Conservation (phyloP, 2,888 invertebrate genomes). For the Antheraea yamamai region DNA sequence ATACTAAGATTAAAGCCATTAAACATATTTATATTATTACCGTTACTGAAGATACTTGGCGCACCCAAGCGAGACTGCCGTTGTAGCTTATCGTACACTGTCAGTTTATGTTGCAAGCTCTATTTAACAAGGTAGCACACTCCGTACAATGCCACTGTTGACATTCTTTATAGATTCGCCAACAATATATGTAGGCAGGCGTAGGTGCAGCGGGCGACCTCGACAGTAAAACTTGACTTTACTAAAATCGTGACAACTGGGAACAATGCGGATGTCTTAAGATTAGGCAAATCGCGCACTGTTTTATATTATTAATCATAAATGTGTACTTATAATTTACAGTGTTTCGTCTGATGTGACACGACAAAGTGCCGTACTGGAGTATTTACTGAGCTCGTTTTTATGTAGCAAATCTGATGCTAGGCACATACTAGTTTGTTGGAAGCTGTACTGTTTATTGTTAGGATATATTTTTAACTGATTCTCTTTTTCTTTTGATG, state of each 20-base stretch:
- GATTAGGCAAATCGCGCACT: slow-evolving; percentile 6
- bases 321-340: background rate
- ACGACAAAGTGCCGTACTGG: background rate
- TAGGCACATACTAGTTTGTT: background rate
- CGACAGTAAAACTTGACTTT: slow-evolving; percentile 34
- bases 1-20: background rate
- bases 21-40: background rate
- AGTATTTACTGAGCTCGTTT: background rate
- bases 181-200: slow-evolving; percentile 1
- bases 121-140: background rate
- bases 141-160: background rate
- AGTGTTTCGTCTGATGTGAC: background rate
- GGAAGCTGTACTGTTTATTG: background rate
- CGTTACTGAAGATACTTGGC: background rate
- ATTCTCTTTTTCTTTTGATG: too few relatives aligned
- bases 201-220: slow-evolving; percentile 26
- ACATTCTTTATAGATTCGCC: background rate
- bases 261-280: slow-evolving; percentile 22
- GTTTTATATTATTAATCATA: background rate
- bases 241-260: slow-evolving; percentile 30
- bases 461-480: background rate
- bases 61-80: background rate
- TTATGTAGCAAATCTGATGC: background rate
- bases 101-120: background rate
- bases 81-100: background rate